phyloP scores from a whole-genome alignment of 2,888 invertebrate genomes.

The Plutella xylostella region DNA sequence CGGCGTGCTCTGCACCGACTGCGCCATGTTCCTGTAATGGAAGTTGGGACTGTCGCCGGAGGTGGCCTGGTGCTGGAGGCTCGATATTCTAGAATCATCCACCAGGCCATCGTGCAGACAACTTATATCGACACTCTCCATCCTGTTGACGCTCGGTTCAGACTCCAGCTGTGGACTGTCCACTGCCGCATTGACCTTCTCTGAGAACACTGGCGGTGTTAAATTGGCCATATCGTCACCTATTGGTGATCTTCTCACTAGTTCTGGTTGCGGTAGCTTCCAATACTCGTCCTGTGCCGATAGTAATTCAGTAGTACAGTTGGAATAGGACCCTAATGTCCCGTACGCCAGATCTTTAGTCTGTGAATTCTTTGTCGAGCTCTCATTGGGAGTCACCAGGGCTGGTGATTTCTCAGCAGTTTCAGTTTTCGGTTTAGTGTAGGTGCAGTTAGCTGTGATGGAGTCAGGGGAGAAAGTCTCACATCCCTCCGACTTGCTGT shows the following conservation, averaged over 20 bases:
- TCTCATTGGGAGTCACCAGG: constrained; percentile 34
- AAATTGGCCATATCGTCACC: constrained; percentile 25
- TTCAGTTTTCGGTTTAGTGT: constrained; percentile 50
- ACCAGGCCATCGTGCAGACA: constrained; percentile 38
- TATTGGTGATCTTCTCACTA: constrained; percentile 44
- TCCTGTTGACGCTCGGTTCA: constrained; percentile 37
- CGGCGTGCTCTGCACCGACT: constrained; percentile 53
- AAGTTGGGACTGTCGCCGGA: constrained; percentile 33
- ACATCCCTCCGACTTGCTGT: constrained; percentile 46
- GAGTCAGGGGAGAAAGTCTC: constrained; percentile 58
- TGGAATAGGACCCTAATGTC: constrained; percentile 49
- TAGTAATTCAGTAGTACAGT: constrained; percentile 45
- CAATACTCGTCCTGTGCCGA: constrained; percentile 42
- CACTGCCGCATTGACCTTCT: constrained; percentile 19
- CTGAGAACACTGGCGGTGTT: constrained; percentile 30
- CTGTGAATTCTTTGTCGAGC: constrained; percentile 41
- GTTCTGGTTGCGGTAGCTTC: constrained; percentile 46
- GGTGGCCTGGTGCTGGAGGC: constrained; percentile 22
- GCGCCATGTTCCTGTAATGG: constrained; percentile 37
- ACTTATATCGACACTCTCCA: constrained; percentile 53
- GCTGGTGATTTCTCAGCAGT: constrained; percentile 33
- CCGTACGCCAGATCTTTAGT: constrained; percentile 55
- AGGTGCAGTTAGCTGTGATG: constrained; percentile 50
- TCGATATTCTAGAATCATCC: constrained; percentile 24
- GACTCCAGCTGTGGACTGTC: constrained; percentile 30